Conservation (phyloP, 1,140 invertebrate genomes). For the Calephelis nemesis region DNA sequence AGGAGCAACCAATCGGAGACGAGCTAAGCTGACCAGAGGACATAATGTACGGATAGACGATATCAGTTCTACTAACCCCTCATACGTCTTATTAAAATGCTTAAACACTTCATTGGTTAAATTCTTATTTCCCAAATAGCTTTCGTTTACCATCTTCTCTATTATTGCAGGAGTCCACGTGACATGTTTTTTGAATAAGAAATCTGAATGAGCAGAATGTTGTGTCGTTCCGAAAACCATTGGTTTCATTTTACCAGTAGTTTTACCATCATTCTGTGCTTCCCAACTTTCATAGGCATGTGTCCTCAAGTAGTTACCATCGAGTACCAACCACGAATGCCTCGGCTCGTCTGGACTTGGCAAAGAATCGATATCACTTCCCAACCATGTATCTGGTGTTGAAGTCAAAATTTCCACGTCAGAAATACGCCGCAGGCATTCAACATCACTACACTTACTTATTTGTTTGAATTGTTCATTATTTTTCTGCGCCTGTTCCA, state of each 20-base stretch:
- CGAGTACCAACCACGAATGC: conserved; percentile 88
- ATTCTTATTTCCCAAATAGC: conserved; percentile 81
- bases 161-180: conserved; percentile 83
- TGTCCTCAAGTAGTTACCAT: conserved; percentile 83
- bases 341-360: conserved; percentile 80
- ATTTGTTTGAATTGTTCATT: conserved; percentile 81
- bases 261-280: conserved; percentile 64
- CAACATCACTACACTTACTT: conserved; percentile 75
- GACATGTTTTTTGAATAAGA: conserved; percentile 79
- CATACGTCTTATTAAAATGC: conserved; percentile 83
- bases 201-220: conserved; percentile 82
- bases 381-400: conserved; percentile 85
- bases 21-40: conserved; percentile 84
- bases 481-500: conserved; percentile 81
- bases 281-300: conserved; percentile 82
- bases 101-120: conserved; percentile 81
- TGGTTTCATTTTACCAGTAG: conserved; percentile 63
- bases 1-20: conserved; percentile 80
- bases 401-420: conserved; percentile 82
- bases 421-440: conserved; percentile 82
- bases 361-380: conserved; percentile 77
- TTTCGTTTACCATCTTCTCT: conserved; percentile 81
- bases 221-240: conserved; percentile 87
- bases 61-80: conserved; percentile 85
- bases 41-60: conserved; percentile 90